Base-by-base conservation (phyloP, 2,888 invertebrate species). In the Taphrorychus bicolor region DNA sequence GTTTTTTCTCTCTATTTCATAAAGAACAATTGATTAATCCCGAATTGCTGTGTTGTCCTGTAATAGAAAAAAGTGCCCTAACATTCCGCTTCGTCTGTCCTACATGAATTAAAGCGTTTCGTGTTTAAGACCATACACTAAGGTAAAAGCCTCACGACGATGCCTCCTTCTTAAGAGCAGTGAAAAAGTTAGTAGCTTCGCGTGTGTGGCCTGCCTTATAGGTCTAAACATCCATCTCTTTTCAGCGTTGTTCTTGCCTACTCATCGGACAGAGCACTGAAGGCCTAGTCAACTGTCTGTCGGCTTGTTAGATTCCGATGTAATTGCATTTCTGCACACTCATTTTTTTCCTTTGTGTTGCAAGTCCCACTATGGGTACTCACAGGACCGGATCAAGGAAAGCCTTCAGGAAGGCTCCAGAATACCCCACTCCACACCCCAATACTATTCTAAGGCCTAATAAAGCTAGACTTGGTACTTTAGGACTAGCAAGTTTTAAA, bases 281-380 rank as follows among this genome's bases (percentile, higher is more conserved):
- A n/a, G 52, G 53, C 61, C 60, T 61, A 23, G 67, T 45, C 54
- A 24, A 41, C 24, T 18, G 57, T 52, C 66, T 45, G 64, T 42
- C 64, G 49, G 59, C 69, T 66, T 62, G 69, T 69, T 69, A 69
- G 69, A 69, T 69, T 69, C 69, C 64, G 18, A 49, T 61, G 66
- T 69, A 69, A 69, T 66, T 69, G 69, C 69, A 66, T 69, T 66
- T 69, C 69, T 69, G 61, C 62, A 65, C 66, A 48, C 49, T 62
- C 67, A 59, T 64, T 59, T 64, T 61, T 64, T 68, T 59, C 60
- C 54, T 64, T 64, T 57, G 18, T 42, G 57, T 49, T 49, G 17
- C 21, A 14, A 16, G 17, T 18, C 23, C 53, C 53, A 59, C 19
- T 59, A 42, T 19, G 45, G 59, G 19, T 11, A 52, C 58, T 52